Percentiles rank a stretch among this genome's conserved stretches.
Conservation (phyloP, 2,113 vertebrate species). For the Argyrosomus japonicus region DNA sequence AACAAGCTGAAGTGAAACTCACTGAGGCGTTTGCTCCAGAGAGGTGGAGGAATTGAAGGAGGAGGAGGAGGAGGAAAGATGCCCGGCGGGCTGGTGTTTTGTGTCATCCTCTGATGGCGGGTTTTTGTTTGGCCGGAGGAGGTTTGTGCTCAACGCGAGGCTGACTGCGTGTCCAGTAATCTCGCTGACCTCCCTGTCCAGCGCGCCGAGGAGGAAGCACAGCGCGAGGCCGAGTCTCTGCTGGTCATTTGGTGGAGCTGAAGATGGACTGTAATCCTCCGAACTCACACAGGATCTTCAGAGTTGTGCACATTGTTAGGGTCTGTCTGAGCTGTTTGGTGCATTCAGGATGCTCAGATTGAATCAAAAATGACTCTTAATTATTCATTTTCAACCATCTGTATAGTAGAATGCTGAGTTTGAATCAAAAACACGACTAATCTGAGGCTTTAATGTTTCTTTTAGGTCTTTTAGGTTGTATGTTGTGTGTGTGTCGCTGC, state of each 20-base stretch:
- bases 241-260: not conserved
- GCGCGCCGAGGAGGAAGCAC: slow-evolving; percentile 27
- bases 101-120: slow-evolving; percentile 64
- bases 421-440: not conserved
- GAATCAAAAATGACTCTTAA: not conserved
- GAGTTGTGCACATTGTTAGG: too few species aligned
- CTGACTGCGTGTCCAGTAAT: slow-evolving; percentile 57
- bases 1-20: slow-evolving; percentile 67
- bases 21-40: slow-evolving; percentile 64
- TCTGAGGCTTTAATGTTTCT: too few species aligned
- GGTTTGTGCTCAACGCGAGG: slow-evolving; percentile 48
- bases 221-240: slow-evolving; percentile 24
- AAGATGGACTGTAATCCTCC: not conserved
- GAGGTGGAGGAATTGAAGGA: slow-evolving; percentile 32
- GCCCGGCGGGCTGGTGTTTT: slow-evolving; percentile 57
- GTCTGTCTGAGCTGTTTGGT: not conserved
- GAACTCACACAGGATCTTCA: not conserved
- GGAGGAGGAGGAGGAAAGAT: slow-evolving; percentile 49
- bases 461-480: too few species aligned
- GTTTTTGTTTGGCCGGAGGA: slow-evolving; percentile 59
- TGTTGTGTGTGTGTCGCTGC: not conserved
- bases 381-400: not conserved
- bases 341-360: not conserved
- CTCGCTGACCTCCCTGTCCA: slow-evolving; percentile 52
- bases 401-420: not conserved